Evolutionary conservation across 2,888 invertebrate genomes (phyloP).

Genomic region (Himalopsyche tibetana): DNA sequence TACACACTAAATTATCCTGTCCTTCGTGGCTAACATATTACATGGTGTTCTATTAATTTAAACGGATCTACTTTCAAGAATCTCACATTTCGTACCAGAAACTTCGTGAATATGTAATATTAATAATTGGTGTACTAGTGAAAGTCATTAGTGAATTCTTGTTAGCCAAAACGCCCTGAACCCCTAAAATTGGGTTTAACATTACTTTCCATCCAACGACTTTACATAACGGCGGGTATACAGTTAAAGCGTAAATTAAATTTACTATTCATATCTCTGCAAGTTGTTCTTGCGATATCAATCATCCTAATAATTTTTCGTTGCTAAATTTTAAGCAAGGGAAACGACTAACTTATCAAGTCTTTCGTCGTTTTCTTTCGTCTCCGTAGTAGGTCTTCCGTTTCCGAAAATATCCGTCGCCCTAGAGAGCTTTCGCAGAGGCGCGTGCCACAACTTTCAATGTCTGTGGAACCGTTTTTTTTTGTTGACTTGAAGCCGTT

Average conservation of each 20-base stretch:
- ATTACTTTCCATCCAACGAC: neutral
- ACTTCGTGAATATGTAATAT: neutral
- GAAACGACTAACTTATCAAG: constrained; percentile 3
- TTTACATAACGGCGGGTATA: no score
- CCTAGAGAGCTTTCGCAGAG: constrained; percentile 5
- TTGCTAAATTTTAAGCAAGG: neutral
- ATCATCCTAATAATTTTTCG: neutral
- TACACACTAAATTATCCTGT: neutral
- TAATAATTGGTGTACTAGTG: constrained; percentile 9
- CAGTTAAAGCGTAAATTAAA: neutral
- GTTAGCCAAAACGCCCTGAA: neutral
- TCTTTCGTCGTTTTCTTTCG: neutral
- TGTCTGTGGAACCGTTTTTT: neutral
- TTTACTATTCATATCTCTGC: neutral
- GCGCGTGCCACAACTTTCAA: constrained; percentile 17
- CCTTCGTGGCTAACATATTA: neutral
- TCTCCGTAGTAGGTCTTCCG: constrained; percentile 27
- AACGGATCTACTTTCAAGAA: neutral
- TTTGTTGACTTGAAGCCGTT: neutral
- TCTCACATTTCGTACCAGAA: neutral
- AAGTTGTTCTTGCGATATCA: neutral
- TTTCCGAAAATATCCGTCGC: constrained; percentile 33
- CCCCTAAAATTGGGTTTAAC: neutral
- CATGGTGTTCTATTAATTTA: neutral
- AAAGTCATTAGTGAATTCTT: constrained; percentile 13